Evolutionary conservation across 2,797 vertebrate species (phyloP).

Genomic region (Falco berigora): DNA sequence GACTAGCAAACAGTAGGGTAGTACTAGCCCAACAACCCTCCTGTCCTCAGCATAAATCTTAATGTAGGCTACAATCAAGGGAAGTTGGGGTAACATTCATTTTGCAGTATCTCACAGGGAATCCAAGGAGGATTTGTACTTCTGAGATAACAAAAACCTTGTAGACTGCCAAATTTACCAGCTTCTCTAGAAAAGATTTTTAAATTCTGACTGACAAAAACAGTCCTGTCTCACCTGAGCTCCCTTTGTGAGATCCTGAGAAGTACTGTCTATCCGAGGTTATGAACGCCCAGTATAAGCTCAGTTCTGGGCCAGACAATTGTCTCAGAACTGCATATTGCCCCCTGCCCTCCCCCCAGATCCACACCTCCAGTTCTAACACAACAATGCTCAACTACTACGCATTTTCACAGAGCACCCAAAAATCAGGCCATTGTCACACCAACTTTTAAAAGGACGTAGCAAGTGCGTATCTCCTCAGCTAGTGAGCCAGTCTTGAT

Average conservation of each 20-base stretch:
- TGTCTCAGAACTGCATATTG: neutral
- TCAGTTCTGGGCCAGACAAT: neutral
- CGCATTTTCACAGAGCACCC: neutral
- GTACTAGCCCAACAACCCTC: neutral
- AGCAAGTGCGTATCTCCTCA: neutral
- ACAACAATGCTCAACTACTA: neutral
- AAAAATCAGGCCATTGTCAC: neutral
- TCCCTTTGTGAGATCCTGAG: neutral
- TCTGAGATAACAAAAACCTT: neutral
- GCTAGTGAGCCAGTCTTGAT: too few relatives aligned
- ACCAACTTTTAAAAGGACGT: neutral
- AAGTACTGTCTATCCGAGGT: neutral
- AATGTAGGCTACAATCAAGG: neutral
- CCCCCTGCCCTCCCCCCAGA: neutral
- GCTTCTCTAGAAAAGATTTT: neutral
- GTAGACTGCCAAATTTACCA: neutral
- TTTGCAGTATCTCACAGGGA: neutral
- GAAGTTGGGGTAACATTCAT: neutral
- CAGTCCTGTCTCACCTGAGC: neutral
- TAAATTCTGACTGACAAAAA: neutral
- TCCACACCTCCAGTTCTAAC: neutral
- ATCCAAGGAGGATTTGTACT: neutral
- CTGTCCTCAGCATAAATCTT: neutral
- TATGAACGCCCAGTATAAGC: neutral
- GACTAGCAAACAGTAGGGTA: too few relatives aligned